These are phyloP conservation scores for Gracilinanus agilis DNA, from an alignment of 2,113 vertebrate species.

Conservation along the genomic window DNA sequence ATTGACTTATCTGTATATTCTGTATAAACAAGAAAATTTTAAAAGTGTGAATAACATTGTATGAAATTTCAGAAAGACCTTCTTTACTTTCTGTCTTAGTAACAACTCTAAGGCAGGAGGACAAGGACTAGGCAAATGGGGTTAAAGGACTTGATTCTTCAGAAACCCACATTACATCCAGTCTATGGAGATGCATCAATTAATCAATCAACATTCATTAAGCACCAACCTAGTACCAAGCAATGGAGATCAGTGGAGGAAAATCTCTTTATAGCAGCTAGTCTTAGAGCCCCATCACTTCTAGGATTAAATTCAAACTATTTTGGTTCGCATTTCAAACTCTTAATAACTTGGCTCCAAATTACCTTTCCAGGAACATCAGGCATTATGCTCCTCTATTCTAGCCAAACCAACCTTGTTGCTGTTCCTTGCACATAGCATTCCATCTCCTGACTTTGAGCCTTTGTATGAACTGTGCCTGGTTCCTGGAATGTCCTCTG, in stretches of 20 bases:
- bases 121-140: too few relatives aligned
- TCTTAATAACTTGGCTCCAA: neutral
- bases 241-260: neutral
- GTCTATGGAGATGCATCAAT: neutral
- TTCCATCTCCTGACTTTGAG: neutral
- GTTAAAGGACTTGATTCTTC: neutral
- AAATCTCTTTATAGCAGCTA: neutral
- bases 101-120: too few relatives aligned
- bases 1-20: too few relatives aligned
- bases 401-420: neutral
- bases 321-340: neutral
- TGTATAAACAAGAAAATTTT: too few relatives aligned
- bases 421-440: neutral
- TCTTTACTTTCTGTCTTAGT: too few relatives aligned
- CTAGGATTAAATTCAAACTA: neutral
- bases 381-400: neutral
- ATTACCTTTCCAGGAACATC: neutral
- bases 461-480: neutral
- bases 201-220: neutral
- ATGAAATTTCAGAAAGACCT: too few relatives aligned
- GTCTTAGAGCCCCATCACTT: neutral
- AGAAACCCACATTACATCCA: neutral
- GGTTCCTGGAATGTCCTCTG: neutral
- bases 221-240: neutral
- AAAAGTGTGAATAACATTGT: too few relatives aligned